Percentiles rank a stretch among this genome's conserved stretches.
phyloP scores from a whole-genome alignment of 2,888 invertebrate species.

The Protophormia terraenovae region DNA sequence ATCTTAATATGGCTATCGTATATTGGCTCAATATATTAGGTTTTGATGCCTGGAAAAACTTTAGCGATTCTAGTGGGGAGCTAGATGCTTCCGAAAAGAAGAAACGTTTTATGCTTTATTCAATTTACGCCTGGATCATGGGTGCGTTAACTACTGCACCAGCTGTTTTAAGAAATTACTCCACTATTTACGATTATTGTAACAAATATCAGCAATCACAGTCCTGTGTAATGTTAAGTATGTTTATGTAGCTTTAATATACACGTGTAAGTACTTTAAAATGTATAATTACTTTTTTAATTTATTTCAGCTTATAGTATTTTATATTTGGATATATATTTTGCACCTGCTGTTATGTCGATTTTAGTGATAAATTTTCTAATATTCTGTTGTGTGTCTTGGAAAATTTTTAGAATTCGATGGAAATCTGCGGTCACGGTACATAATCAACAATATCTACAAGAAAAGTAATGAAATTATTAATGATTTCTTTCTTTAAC shows the following conservation, averaged over 20 bases:
- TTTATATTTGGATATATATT: conserved; percentile 27
- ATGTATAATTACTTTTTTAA: not conserved
- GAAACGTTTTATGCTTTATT: conserved; percentile 28
- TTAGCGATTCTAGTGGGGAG: not conserved
- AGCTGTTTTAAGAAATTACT: conserved; percentile 2
- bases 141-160: not conserved
- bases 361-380: conserved; percentile 24
- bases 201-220: not conserved
- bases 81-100: not conserved
- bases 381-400: conserved; percentile 20
- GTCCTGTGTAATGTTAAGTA: conserved; percentile 25
- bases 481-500: not conserved
- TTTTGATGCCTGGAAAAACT: conserved; percentile 51
- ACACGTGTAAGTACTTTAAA: not conserved
- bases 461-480: conserved; percentile 8
- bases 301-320: not conserved
- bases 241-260: not conserved
- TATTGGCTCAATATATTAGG: conserved; percentile 49
- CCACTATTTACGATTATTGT: not conserved
- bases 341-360: conserved; percentile 13
- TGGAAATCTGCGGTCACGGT: not conserved
- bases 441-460: not conserved
- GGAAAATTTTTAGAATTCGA: conserved; percentile 20
- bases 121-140: conserved; percentile 45
- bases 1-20: conserved; percentile 20